These are phyloP conservation scores for Grammomys surdaster DNA, from an alignment of 2,113 vertebrate species.

Conservation along the genomic window DNA sequence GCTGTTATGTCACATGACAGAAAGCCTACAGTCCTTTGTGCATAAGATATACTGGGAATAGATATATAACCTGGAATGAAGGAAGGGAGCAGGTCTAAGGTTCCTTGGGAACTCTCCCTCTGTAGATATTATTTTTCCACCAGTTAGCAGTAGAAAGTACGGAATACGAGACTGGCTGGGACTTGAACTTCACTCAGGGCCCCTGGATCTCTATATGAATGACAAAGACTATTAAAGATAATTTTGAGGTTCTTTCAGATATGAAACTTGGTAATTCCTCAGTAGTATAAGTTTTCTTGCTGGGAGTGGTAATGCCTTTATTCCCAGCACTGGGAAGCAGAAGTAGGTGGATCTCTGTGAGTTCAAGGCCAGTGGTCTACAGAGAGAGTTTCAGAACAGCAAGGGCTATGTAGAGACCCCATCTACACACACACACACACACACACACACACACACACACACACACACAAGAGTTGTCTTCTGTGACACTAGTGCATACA, in stretches of 20 bases:
- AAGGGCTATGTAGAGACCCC: neutral
- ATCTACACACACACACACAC: neutral
- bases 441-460: no score
- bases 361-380: neutral
- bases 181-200: neutral
- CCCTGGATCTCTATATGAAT: conserved; percentile 23
- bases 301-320: neutral
- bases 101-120: neutral
- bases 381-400: neutral
- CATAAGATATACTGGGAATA: neutral
- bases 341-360: neutral
- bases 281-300: neutral
- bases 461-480: neutral
- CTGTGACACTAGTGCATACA: neutral
- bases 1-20: neutral
- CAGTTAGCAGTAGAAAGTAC: neutral
- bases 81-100: neutral
- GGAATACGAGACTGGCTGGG: neutral
- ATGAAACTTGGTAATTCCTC: neutral
- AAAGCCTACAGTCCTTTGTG: neutral
- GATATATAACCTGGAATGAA: neutral
- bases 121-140: neutral
- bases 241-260: neutral
- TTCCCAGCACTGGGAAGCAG: neutral
- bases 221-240: neutral